Conservation (phyloP, 2,797 vertebrate genomes). For the Malacoctenus gilli region DNA sequence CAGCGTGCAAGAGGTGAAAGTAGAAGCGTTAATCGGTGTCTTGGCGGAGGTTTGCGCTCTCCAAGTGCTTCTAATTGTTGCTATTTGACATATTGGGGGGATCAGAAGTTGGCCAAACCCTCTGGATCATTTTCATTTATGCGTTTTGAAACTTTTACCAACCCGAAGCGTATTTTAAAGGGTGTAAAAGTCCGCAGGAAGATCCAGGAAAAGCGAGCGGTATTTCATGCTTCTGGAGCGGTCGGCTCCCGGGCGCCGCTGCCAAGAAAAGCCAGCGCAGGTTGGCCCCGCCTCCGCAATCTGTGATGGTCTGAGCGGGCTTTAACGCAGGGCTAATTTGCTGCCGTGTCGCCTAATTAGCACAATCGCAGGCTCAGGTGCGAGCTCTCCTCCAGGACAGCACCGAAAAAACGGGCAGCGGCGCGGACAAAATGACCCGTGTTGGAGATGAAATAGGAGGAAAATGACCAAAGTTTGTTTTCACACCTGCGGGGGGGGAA, state of each 20-base stretch:
- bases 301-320: not conserved
- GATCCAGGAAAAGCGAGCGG: too few relatives aligned
- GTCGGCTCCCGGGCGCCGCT: not conserved
- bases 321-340: not conserved
- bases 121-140: too few relatives aligned
- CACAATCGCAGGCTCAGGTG: not conserved
- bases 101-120: too few relatives aligned
- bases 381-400: not conserved
- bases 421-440: not conserved
- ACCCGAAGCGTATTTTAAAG: too few relatives aligned
- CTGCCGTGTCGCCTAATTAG: conserved; percentile 9
- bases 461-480: not conserved
- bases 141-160: too few relatives aligned
- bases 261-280: not conserved
- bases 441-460: not conserved
- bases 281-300: not conserved
- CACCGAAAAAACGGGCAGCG: not conserved
- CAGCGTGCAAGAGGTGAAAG: too few relatives aligned
- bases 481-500: not conserved
- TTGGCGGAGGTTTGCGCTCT: too few relatives aligned
- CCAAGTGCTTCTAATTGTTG: too few relatives aligned
- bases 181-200: too few relatives aligned
- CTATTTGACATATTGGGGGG: too few relatives aligned
- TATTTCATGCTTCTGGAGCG: not conserved
- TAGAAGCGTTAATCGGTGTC: too few relatives aligned